phyloP scores from a whole-genome alignment of 1,140 invertebrate genomes.

The Mercenaria mercenaria region DNA sequence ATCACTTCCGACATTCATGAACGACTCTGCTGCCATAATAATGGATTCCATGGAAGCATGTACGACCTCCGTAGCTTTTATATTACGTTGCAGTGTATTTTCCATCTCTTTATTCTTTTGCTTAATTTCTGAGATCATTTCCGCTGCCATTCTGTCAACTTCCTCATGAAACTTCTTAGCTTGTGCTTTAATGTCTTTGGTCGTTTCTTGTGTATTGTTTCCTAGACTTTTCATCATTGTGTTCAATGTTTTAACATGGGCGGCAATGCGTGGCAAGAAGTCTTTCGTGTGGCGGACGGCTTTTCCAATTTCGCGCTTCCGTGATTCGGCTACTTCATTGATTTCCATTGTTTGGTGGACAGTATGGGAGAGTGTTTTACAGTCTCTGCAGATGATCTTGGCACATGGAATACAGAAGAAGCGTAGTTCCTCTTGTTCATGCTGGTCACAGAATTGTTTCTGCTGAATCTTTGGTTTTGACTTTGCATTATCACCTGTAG shows the following conservation, averaged over 20 bases:
- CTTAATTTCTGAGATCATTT: constrained; percentile 65
- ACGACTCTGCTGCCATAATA: constrained; percentile 46
- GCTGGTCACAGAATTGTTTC: constrained; percentile 56
- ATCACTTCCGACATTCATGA: constrained; percentile 62
- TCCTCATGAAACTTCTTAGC: constrained; percentile 61
- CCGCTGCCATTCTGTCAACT: constrained; percentile 59
- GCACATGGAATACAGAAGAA: constrained; percentile 65
- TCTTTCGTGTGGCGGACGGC: constrained; percentile 41
- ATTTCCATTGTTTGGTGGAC: constrained; percentile 62
- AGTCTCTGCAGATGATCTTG: constrained; percentile 63
- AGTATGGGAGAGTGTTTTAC: constrained; percentile 61
- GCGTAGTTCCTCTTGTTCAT: constrained; percentile 58
- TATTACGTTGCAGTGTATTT: constrained; percentile 50
- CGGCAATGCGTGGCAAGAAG: constrained; percentile 48
- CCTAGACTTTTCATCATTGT: constrained; percentile 50
- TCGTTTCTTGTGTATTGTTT: constrained; percentile 62
- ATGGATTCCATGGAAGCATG: constrained; percentile 60
- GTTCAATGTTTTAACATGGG: constrained; percentile 50
- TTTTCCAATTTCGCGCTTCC: constrained; percentile 60
- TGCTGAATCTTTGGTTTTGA: constrained; percentile 62
- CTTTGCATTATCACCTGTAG: constrained; percentile 54
- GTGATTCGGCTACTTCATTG: constrained; percentile 42
- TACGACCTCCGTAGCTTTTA: constrained; percentile 49
- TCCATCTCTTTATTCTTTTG: constrained; percentile 69
- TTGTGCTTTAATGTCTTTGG: constrained; percentile 60